phyloP scores from a whole-genome alignment of 1,140 invertebrate species.

The Camponotus pennsylvanicus region DNA sequence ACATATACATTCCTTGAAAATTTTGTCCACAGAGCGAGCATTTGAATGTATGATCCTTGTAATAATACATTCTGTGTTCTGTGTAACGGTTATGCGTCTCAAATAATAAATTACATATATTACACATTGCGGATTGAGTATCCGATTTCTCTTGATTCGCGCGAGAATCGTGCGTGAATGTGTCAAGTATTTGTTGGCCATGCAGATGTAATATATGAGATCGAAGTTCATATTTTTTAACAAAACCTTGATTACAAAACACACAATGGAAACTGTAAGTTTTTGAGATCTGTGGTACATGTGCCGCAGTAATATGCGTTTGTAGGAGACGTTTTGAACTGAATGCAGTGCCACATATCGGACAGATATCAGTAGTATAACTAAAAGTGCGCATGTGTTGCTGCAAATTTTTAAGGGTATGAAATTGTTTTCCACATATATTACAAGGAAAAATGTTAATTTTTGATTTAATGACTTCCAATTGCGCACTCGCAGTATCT shows the following conservation, averaged over 20 bases:
- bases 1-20: constrained; percentile 73
- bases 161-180: not conserved
- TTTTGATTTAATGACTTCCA: not conserved
- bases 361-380: constrained; percentile 37
- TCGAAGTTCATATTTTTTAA: constrained; percentile 42
- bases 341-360: constrained; percentile 65
- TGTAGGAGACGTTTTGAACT: constrained; percentile 59
- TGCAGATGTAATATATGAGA: constrained; percentile 71
- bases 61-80: constrained; percentile 71
- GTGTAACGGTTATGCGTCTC: constrained; percentile 69
- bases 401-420: constrained; percentile 63
- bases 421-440: constrained; percentile 73
- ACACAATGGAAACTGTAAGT: constrained; percentile 46
- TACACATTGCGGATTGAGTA: constrained; percentile 35
- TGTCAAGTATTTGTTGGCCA: not conserved
- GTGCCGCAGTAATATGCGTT: constrained; percentile 60
- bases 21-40: constrained; percentile 68
- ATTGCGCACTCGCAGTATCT: not conserved
- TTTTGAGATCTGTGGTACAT: not conserved
- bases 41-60: constrained; percentile 42
- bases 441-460: constrained; percentile 64
- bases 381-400: constrained; percentile 67
- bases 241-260: constrained; percentile 73
- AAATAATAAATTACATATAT: constrained; percentile 71
- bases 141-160: not conserved